Conservation (phyloP, 2,888 invertebrate species). For the Blastobasis adustella region DNA sequence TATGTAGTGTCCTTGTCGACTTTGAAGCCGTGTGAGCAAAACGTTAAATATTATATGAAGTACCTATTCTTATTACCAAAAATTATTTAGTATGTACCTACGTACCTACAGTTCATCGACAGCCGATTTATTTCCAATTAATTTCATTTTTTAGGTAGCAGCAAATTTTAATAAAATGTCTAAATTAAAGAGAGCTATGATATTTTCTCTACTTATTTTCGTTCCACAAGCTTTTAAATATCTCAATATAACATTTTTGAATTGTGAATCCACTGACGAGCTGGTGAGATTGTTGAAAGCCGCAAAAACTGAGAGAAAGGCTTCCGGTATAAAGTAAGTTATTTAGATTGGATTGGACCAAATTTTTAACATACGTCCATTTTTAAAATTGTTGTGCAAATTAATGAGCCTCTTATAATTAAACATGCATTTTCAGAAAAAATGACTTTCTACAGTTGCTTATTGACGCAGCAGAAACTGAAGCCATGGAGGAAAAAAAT, state of each 20-base stretch:
- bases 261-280: constrained; percentile 41
- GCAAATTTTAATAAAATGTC: constrained; percentile 55
- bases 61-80: too few relatives aligned
- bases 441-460: constrained; percentile 67
- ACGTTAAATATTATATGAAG: too few relatives aligned
- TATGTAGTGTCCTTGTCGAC: too few relatives aligned
- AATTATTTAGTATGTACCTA: too few relatives aligned
- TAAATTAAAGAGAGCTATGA: constrained; percentile 34
- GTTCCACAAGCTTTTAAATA: constrained; percentile 42
- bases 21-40: too few relatives aligned
- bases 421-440: constrained; percentile 33
- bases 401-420: too few relatives aligned
- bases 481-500: constrained; percentile 30
- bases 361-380: too few relatives aligned
- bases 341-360: neutral
- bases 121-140: constrained; percentile 18
- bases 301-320: constrained; percentile 50
- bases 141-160: too few relatives aligned
- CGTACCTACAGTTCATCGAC: too few relatives aligned
- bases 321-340: constrained; percentile 42
- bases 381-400: too few relatives aligned
- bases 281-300: constrained; percentile 49
- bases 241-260: constrained; percentile 51
- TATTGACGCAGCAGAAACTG: constrained; percentile 57
- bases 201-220: constrained; percentile 46